Percentiles rank a stretch among this genome's conserved stretches.
phyloP scores from a whole-genome alignment of 2,888 invertebrate species.

The Metalampra italica region DNA sequence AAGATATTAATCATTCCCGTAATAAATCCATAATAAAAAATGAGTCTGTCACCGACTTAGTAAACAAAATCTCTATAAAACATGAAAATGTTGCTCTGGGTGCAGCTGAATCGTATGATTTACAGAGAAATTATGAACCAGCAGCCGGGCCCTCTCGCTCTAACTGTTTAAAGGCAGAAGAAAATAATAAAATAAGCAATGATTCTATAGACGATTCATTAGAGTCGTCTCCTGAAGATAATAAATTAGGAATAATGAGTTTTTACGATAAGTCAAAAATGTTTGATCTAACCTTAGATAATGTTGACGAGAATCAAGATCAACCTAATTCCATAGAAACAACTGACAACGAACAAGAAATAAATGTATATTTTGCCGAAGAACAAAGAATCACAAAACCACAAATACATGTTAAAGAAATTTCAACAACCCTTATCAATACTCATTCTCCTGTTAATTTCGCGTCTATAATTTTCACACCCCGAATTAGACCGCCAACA shows the following conservation, averaged over 20 bases:
- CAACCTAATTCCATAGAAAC: conserved; percentile 1
- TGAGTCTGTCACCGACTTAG: conserved; percentile 35
- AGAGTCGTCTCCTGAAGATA: conserved; percentile 47
- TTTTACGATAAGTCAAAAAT: conserved; percentile 64
- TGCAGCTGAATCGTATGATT: conserved; percentile 49
- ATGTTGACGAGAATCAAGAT: not conserved
- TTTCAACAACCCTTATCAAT: not conserved
- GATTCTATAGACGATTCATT: conserved; percentile 32
- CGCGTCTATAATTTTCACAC: conserved; percentile 48
- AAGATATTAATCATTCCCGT: conserved; percentile 11
- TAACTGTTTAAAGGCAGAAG: not conserved
- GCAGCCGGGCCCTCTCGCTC: conserved; percentile 53
- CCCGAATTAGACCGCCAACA: conserved; percentile 79
- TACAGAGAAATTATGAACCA: conserved; percentile 48
- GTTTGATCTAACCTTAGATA: conserved; percentile 49
- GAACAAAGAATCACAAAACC: conserved; percentile 14
- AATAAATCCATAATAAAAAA: conserved; percentile 19
- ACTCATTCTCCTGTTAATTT: not conserved
- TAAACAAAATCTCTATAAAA: conserved; percentile 32
- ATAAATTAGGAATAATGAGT: conserved; percentile 54
- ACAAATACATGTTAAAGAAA: conserved; percentile 4
- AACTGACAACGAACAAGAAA: conserved; percentile 5
- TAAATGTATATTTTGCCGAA: conserved; percentile 21
- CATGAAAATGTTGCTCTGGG: conserved; percentile 19
- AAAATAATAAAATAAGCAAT: conserved; percentile 15